A percentile compares a stretch with the other conserved stretches of the same genome.
phyloP scores from a whole-genome alignment of 2,797 vertebrate species.

The Molossus molossus region DNA sequence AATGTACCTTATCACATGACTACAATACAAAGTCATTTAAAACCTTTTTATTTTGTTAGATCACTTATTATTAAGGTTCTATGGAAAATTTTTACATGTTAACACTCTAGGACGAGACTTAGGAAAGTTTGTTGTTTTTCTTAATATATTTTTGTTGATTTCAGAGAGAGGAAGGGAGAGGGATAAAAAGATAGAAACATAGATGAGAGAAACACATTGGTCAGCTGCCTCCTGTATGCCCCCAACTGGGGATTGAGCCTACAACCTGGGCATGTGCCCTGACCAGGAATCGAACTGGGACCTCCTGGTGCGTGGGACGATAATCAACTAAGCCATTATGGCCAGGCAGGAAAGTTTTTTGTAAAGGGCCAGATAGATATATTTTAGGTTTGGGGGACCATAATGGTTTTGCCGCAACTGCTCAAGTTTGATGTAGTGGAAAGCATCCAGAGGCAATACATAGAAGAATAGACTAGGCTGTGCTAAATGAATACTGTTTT shows the following conservation, averaged over 20 bases:
- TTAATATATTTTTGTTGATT: too few relatives aligned
- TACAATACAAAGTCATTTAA: background rate
- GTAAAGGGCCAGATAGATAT: background rate
- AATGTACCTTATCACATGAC: background rate
- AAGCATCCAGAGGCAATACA: background rate
- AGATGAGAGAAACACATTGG: too few relatives aligned
- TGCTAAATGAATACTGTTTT: conserved; percentile 3
- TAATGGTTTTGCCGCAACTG: background rate
- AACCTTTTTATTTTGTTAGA: conserved; percentile 15
- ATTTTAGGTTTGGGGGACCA: background rate
- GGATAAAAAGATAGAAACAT: too few relatives aligned
- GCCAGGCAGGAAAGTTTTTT: background rate
- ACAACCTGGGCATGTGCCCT: too few relatives aligned
- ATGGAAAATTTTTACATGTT: conserved; percentile 15
- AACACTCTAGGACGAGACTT: background rate
- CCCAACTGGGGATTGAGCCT: too few relatives aligned
- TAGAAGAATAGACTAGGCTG: background rate
- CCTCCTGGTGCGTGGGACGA: too few relatives aligned
- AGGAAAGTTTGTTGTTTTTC: background rate
- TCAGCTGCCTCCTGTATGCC: too few relatives aligned
- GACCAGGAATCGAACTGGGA: too few relatives aligned
- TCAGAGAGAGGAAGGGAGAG: too few relatives aligned
- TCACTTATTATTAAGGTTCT: conserved; percentile 25
- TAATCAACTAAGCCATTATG: too few relatives aligned
- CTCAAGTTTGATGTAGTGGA: background rate